phyloP scores from a whole-genome alignment of 1,140 invertebrate species.

The Lysiphlebus fabarum region DNA sequence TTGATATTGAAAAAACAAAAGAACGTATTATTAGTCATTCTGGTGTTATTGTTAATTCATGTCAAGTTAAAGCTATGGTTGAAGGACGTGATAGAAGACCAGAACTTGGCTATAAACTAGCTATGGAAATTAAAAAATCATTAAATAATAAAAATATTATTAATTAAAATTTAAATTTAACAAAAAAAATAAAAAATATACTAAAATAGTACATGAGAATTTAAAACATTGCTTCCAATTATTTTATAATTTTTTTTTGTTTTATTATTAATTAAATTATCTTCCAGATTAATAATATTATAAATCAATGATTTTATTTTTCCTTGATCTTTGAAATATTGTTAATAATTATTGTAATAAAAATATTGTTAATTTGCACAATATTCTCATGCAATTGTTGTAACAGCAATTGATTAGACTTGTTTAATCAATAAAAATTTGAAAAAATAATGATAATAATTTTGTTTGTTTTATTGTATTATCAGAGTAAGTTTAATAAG shows the following conservation, averaged over 20 bases:
- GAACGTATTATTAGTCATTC: constrained; percentile 68
- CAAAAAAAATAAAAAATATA: constrained; percentile 14
- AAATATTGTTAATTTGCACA: neutral
- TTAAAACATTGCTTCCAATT: neutral
- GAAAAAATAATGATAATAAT: neutral
- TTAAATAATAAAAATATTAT: constrained; percentile 5
- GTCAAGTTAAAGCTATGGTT: constrained; percentile 78
- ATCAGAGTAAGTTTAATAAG: no score
- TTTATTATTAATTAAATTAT: constrained; percentile 1
- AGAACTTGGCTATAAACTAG: constrained; percentile 82
- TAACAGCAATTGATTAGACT: constrained; percentile 7
- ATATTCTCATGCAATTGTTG: constrained; percentile 8
- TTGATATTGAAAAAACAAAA: constrained; percentile 81
- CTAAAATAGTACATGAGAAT: neutral
- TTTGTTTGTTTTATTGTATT: no score
- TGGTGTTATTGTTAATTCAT: constrained; percentile 77
- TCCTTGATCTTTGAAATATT: neutral
- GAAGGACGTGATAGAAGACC: constrained; percentile 80
- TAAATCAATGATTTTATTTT: neutral
- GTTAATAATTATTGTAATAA: no score
- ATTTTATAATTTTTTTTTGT: neutral
- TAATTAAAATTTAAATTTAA: no score
- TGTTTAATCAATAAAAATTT: constrained; percentile 13
- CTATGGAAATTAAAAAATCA: constrained; percentile 70
- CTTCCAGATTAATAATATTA: neutral